A percentile compares a stretch with the other conserved stretches of the same genome.
phyloP scores from a whole-genome alignment of 2,888 invertebrate species.

The Andrena minutula region DNA sequence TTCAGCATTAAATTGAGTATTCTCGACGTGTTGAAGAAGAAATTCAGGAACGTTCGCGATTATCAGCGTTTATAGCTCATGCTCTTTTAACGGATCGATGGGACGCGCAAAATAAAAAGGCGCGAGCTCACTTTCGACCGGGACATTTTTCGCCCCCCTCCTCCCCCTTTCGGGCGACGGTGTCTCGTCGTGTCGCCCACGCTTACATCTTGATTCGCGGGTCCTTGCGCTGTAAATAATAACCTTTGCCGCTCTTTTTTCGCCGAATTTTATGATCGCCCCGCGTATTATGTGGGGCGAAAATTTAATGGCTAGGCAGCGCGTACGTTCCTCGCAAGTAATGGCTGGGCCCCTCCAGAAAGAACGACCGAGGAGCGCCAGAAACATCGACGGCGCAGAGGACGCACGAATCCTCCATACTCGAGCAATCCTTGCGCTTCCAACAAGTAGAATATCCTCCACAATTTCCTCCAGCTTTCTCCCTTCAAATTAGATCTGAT shows the following conservation, averaged over 20 bases:
- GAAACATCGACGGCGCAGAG: slow-evolving; percentile 31
- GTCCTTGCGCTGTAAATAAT: slow-evolving; percentile 78
- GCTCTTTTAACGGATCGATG: slow-evolving; percentile 23
- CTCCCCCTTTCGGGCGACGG: slow-evolving; percentile 45
- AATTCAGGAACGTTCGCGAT: slow-evolving; percentile 28
- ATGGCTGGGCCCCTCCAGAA: slow-evolving; percentile 49
- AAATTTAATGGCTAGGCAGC: slow-evolving; percentile 67
- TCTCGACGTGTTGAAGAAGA: slow-evolving; percentile 17
- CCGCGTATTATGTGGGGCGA: slow-evolving; percentile 68
- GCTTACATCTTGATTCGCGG: slow-evolving; percentile 81
- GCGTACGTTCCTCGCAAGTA: slow-evolving; percentile 53
- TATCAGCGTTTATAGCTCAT: slow-evolving; percentile 39
- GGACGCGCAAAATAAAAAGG: slow-evolving; percentile 34
- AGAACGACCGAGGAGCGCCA: slow-evolving; percentile 24
- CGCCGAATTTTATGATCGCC: slow-evolving; percentile 67
- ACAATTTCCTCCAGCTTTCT: neutral
- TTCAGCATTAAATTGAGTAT: neutral
- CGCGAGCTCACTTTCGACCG: slow-evolving; percentile 50
- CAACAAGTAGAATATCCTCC: neutral
- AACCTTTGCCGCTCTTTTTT: slow-evolving; percentile 56
- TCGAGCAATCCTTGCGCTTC: neutral
- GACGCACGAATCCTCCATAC: neutral
- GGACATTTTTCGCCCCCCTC: slow-evolving; percentile 59
- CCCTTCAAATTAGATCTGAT: neutral
- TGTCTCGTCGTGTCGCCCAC: slow-evolving; percentile 72